Evolutionary conservation across 2,113 vertebrate genomes (phyloP).

Genomic region (Podilymbus podiceps): DNA sequence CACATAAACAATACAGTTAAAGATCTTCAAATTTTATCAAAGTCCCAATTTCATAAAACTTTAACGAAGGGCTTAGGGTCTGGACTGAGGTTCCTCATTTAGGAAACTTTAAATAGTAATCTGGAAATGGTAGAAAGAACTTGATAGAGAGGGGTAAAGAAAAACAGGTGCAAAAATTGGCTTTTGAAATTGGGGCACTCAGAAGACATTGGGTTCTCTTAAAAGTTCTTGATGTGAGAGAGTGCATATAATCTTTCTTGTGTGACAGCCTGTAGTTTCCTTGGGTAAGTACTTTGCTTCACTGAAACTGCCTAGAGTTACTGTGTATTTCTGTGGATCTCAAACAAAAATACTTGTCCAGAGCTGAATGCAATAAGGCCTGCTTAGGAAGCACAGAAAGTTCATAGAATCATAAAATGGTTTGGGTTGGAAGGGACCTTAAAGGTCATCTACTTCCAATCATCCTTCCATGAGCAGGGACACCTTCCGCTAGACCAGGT

Average conservation of each 20-base stretch:
- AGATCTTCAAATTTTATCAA: not conserved
- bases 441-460: not conserved
- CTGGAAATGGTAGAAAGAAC: not conserved
- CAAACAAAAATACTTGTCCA: not conserved
- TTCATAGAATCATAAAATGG: not conserved
- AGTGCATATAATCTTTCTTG: not conserved
- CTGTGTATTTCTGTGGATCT: not conserved
- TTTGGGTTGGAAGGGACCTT: not conserved
- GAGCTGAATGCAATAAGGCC: not conserved
- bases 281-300: not conserved
- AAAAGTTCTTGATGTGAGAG: not conserved
- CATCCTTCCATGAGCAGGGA: too few species aligned
- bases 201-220: not conserved
- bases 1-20: not conserved
- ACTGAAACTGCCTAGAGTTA: not conserved
- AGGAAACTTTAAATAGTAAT: not conserved
- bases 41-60: not conserved
- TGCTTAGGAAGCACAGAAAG: not conserved
- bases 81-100: not conserved
- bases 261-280: not conserved
- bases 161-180: not conserved
- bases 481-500: not conserved
- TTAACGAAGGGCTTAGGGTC: not conserved
- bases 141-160: not conserved
- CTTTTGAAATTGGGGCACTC: not conserved